Percentiles rank a stretch among this genome's conserved stretches.
phyloP scores from a whole-genome alignment of 2,888 invertebrate species.

The Pseudeuparius sepicola region DNA sequence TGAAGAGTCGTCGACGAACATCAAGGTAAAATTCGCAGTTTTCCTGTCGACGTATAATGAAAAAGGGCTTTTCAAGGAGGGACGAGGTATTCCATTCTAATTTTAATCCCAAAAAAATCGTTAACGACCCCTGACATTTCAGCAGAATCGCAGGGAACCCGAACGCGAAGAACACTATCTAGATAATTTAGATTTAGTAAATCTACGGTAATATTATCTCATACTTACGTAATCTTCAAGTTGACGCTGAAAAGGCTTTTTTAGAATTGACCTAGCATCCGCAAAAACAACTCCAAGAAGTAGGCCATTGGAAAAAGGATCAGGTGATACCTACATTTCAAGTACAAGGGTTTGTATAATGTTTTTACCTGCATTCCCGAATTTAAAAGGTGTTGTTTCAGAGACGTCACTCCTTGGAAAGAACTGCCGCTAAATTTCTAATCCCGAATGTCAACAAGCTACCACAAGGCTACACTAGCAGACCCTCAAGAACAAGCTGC shows the following conservation, averaged over 20 bases:
- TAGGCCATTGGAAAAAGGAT: slow-evolving; percentile 20
- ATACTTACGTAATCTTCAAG: slow-evolving; percentile 4
- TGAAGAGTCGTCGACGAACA: too few relatives aligned
- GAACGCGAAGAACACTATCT: slow-evolving; percentile 32
- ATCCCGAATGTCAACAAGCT: slow-evolving; percentile 18
- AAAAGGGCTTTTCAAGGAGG: slow-evolving; percentile 29
- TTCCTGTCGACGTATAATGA: slow-evolving; percentile 30
- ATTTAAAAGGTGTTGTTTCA: slow-evolving; percentile 9
- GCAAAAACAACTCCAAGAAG: slow-evolving; percentile 11
- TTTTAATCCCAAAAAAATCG: too few relatives aligned
- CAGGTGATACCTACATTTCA: slow-evolving; percentile 20
- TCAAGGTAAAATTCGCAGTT: slow-evolving; percentile 17
- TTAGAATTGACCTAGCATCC: slow-evolving; percentile 7
- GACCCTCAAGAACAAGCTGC: slow-evolving; percentile 17
- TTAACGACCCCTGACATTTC: slow-evolving; percentile 29
- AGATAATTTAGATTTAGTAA: slow-evolving; percentile 35
- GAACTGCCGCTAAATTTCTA: slow-evolving; percentile 16
- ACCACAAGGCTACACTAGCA: slow-evolving; percentile 16
- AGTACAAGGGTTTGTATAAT: too few relatives aligned
- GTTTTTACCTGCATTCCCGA: too few relatives aligned
- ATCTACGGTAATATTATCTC: slow-evolving; percentile 33
- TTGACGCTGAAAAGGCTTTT: slow-evolving; percentile 2
- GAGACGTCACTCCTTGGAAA: slow-evolving; percentile 22
- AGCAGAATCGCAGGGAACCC: slow-evolving; percentile 28
- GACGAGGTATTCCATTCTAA: too few relatives aligned